Evolutionary conservation across 1,140 invertebrate genomes (phyloP).

Genomic region (Sinella curviseta): DNA sequence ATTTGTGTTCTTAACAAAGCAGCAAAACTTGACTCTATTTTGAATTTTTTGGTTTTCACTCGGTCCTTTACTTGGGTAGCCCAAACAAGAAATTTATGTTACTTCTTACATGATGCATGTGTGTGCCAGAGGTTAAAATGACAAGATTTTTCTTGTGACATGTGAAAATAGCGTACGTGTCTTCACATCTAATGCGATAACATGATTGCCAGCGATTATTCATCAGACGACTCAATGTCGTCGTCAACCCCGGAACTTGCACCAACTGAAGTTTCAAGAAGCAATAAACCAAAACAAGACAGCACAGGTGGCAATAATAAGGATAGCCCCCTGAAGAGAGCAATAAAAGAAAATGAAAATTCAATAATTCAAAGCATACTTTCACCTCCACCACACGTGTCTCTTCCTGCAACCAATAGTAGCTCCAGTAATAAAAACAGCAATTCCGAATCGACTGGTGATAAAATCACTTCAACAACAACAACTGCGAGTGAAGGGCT

Average conservation of each 20-base stretch:
- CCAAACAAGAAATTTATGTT: too few relatives aligned
- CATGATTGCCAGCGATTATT: background rate
- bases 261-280: background rate
- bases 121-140: too few relatives aligned
- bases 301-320: background rate
- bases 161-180: too few relatives aligned
- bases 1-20: too few relatives aligned
- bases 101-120: too few relatives aligned
- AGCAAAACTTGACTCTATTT: too few relatives aligned
- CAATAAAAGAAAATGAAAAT: constrained; percentile 8
- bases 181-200: too few relatives aligned
- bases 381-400: background rate
- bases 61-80: too few relatives aligned
- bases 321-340: background rate
- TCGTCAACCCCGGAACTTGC: background rate
- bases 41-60: too few relatives aligned
- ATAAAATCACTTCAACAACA: background rate
- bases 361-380: constrained; percentile 20
- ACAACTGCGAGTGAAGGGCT: background rate
- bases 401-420: too few relatives aligned
- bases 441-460: background rate
- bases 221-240: background rate
- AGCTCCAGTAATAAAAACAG: background rate
- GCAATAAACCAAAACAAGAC: background rate
- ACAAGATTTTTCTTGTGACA: too few relatives aligned